Conservation (phyloP, 1,140 invertebrate species). For the Pygmarrhopalites habei region DNA sequence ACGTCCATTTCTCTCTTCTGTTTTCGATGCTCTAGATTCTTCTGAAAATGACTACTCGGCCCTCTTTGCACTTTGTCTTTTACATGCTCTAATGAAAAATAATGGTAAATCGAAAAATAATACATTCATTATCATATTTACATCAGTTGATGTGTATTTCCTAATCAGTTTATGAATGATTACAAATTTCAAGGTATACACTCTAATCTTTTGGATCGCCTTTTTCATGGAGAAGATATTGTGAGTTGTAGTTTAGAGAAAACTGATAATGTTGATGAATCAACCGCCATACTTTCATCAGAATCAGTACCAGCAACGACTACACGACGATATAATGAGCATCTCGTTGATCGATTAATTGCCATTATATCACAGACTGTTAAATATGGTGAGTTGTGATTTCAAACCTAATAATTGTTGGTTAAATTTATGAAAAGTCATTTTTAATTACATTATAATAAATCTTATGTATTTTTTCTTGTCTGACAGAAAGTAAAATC, state of each 20-base stretch:
- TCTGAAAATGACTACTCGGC: slow-evolving; percentile 89
- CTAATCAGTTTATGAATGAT: too few species aligned
- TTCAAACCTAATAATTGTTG: not conserved
- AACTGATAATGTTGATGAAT: too few species aligned
- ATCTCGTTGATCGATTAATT: slow-evolving; percentile 69
- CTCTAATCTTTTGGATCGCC: slow-evolving; percentile 58
- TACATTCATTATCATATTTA: too few species aligned
- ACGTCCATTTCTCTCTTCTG: slow-evolving; percentile 80
- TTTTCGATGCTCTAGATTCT: slow-evolving; percentile 72
- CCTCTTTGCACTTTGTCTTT: slow-evolving; percentile 81
- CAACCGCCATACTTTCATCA: not conserved
- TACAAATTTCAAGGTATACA: slow-evolving; percentile 73
- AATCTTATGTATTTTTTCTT: too few species aligned
- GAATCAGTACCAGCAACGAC: slow-evolving; percentile 26
- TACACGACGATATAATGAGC: slow-evolving; percentile 56
- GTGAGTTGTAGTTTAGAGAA: too few species aligned
- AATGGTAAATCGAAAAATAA: too few species aligned
- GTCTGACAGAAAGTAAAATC: slow-evolving; percentile 62
- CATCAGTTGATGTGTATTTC: too few species aligned
- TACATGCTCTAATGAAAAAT: slow-evolving; percentile 90
- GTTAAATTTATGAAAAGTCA: too few species aligned
- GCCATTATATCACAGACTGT: slow-evolving; percentile 69
- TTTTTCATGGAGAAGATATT: slow-evolving; percentile 47
- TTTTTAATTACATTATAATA: too few species aligned
- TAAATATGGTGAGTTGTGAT: slow-evolving; percentile 34